Conservation (phyloP, 2,797 vertebrate species). For the Babyrousa celebensis region DNA sequence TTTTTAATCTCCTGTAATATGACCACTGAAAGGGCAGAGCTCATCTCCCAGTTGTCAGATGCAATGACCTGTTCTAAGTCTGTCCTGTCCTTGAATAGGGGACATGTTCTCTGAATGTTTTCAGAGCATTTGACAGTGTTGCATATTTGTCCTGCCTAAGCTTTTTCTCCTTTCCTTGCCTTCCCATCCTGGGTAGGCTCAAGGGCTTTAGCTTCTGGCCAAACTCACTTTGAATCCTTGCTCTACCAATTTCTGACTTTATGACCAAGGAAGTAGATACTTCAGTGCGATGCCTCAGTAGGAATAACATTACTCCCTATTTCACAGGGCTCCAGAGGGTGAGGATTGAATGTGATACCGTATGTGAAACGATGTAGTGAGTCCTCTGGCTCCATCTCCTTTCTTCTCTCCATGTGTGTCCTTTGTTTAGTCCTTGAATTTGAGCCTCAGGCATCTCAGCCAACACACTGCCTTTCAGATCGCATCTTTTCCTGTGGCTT, state of each 20-base stretch:
- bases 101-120: background rate
- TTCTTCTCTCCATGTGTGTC: background rate
- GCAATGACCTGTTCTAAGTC: background rate
- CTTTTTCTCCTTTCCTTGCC: background rate
- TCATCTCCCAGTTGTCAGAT: background rate
- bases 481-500: background rate
- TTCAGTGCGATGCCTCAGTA: background rate
- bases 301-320: background rate
- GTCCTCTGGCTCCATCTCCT: rapidly evolving
- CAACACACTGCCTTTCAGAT: background rate
- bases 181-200: background rate
- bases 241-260: slow-evolving; percentile 17
- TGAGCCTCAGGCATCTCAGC: background rate
- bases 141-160: background rate
- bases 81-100: background rate
- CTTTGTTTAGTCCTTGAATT: background rate
- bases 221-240: background rate
- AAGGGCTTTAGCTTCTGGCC: background rate
- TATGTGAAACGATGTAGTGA: background rate
- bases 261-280: background rate
- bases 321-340: background rate
- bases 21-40: background rate
- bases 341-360: background rate
- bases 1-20: background rate
- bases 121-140: background rate